Evolutionary conservation across 92 coral and sea anemone species (phyloP).

Genomic region (Epizoanthus scotinus): DNA sequence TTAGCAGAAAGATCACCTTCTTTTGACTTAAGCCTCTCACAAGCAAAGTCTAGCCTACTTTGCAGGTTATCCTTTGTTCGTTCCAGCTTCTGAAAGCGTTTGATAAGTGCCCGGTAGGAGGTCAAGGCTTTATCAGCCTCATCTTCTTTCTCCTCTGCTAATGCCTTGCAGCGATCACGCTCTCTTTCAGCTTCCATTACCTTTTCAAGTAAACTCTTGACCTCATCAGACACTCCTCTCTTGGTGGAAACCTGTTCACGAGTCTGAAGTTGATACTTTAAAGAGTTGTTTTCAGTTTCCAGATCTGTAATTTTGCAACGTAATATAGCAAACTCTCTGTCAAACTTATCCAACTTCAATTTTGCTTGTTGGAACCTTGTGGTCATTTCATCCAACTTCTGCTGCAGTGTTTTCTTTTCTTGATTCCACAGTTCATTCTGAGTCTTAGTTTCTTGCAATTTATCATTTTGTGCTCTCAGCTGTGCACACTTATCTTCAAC

Average conservation of each 20-base stretch:
- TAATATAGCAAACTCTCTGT: slow-evolving; percentile 40
- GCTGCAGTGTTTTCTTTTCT: slow-evolving; percentile 50
- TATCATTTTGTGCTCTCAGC: slow-evolving; percentile 45
- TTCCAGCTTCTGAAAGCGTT: slow-evolving; percentile 48
- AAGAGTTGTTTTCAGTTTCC: slow-evolving; percentile 37
- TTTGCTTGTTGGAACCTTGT: slow-evolving; percentile 50
- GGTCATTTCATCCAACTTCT: slow-evolving; percentile 50
- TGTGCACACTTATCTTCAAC: slow-evolving; percentile 68
- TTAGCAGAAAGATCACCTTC: neutral
- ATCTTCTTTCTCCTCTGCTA: slow-evolving; percentile 52
- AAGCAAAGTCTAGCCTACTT: slow-evolving; percentile 40
- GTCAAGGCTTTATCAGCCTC: slow-evolving; percentile 19
- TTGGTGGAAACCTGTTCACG: neutral
- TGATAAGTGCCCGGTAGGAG: slow-evolving; percentile 35
- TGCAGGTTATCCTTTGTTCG: slow-evolving; percentile 45
- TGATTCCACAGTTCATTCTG: slow-evolving; percentile 14
- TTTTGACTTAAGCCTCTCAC: slow-evolving; percentile 40
- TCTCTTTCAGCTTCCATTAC: slow-evolving; percentile 36
- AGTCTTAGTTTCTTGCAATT: slow-evolving; percentile 26
- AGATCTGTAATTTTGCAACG: slow-evolving; percentile 29
- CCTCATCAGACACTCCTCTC: slow-evolving; percentile 9
- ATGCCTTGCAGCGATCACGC: slow-evolving; percentile 39
- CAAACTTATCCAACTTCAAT: slow-evolving; percentile 37
- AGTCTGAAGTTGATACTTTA: slow-evolving; percentile 37
- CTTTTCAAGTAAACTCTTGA: slow-evolving; percentile 28